Evolutionary conservation across 2,888 invertebrate species (phyloP), one percentile per base, ranked within the genome.

Genomic region (Thecocarcelia acutangulata): DNA sequence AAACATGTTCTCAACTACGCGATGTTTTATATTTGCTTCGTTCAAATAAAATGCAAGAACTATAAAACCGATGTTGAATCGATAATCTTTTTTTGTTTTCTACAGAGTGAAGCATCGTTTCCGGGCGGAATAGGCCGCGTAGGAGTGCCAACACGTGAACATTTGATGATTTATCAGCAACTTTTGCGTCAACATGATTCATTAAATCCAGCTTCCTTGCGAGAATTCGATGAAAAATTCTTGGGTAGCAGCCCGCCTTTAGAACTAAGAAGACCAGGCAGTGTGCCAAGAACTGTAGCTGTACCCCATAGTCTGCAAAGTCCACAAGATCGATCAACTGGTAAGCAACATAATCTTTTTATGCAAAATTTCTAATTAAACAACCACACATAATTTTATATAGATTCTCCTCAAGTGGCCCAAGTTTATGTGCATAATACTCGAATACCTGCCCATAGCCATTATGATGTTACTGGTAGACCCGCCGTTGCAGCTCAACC

Each of bases 211-310:
- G 85, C 83, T 6, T 48, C 86, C 3, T 85, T 87, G 76, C 86
- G 87, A 40, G 91, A 91, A 66, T 86, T 89, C 11, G 91, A 91
- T 63, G 91, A 91, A 68, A 87, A 89, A 66, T 86, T 94, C 87
- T 93, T 94, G 85, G 94, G 93, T 79, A 94, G 93, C 75, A 93
- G 94, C 89, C 95, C 96, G 85, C 95, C 96, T 37, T 90, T 95
- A 86, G 96, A 96, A 91, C 90, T 95, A 86, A 93, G 95, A 61
- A 90, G 94, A 48, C 92, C 93, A 1, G 91, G 92, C 33, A 92
- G 92, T 75, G 92, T 92, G 0, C 92, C 92, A 50, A 92, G 94
- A 84, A 93, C 92, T 54, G 92, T 92, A 75, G 93, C 93, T 84
- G 95, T 93, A 86, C 95, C 93, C 83, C 94, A 93, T 79, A 93